Evolutionary conservation across 2,888 invertebrate genomes (phyloP).

Genomic region (Archips crataeganus): DNA sequence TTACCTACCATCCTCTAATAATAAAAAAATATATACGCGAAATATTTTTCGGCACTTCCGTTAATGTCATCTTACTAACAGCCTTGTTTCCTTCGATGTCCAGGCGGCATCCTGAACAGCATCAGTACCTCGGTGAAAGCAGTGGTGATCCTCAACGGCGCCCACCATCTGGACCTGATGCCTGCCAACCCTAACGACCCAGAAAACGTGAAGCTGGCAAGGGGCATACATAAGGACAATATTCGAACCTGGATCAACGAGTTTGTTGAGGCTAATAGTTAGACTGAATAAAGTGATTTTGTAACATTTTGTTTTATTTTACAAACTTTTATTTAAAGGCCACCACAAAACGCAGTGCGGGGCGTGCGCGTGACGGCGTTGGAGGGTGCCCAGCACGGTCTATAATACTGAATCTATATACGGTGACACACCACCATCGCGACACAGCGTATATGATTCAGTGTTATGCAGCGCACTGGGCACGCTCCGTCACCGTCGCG

Average conservation of each 20-base stretch:
- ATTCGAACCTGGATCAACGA: constrained; percentile 87
- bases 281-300: constrained; percentile 10
- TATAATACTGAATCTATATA: no score
- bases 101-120: constrained; percentile 89
- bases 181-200: constrained; percentile 88
- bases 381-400: no score
- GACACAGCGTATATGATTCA: no score
- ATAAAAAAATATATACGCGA: no score
- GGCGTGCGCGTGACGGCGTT: no score
- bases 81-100: constrained; percentile 1
- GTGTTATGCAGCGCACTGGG: no score
- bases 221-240: constrained; percentile 86
- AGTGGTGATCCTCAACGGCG: constrained; percentile 92
- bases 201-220: constrained; percentile 86
- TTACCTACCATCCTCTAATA: no score
- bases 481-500: no score
- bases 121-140: constrained; percentile 88
- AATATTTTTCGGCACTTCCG: no score
- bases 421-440: no score
- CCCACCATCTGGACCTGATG: constrained; percentile 95
- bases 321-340: no score
- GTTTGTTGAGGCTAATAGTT: constrained; percentile 50
- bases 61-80: neutral
- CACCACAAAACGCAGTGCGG: no score
- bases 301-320: constrained; percentile 1